A percentile compares a stretch with the other conserved stretches of the same genome.
phyloP scores from a whole-genome alignment of 2,888 invertebrate species.

The Noctua pronuba region DNA sequence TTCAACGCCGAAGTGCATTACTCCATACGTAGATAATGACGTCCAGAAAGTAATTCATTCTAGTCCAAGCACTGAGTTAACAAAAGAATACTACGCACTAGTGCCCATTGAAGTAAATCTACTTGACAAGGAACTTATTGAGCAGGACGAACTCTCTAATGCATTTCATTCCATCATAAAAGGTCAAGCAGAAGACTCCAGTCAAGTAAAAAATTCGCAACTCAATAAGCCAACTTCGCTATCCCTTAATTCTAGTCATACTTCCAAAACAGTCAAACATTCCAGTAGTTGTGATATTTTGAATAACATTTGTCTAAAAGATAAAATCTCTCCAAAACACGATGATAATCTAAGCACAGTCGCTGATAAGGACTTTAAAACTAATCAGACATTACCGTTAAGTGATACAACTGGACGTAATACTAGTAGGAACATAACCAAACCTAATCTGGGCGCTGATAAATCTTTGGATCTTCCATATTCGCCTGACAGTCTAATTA shows the following conservation, averaged over 20 bases:
- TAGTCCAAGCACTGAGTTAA: constrained; percentile 85
- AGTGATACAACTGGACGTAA: constrained; percentile 61
- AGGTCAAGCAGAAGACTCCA: constrained; percentile 75
- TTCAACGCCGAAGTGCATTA: constrained; percentile 85
- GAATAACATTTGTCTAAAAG: constrained; percentile 72
- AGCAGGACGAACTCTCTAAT: constrained; percentile 88
- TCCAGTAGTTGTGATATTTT: constrained; percentile 85
- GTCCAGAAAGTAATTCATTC: constrained; percentile 76
- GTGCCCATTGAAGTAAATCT: constrained; percentile 83
- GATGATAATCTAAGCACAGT: constrained; percentile 57
- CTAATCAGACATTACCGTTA: constrained; percentile 54
- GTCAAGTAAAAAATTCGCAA: constrained; percentile 71
- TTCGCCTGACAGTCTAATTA: constrained; percentile 85
- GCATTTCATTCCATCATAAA: constrained; percentile 88
- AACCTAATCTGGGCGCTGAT: constrained; percentile 66
- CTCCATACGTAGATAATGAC: constrained; percentile 80
- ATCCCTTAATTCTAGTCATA: constrained; percentile 84
- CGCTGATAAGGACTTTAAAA: constrained; percentile 69
- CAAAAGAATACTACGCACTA: constrained; percentile 84
- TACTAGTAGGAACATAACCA: constrained; percentile 56
- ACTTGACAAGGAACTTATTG: constrained; percentile 88
- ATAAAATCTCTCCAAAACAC: constrained; percentile 64
- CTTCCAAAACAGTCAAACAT: constrained; percentile 83
- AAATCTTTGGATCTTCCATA: constrained; percentile 75
- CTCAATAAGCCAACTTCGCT: constrained; percentile 82